Evolutionary conservation across 2,888 invertebrate species (phyloP), one percentile per base, ranked within the genome.

Genomic region (Agrochola lota): DNA sequence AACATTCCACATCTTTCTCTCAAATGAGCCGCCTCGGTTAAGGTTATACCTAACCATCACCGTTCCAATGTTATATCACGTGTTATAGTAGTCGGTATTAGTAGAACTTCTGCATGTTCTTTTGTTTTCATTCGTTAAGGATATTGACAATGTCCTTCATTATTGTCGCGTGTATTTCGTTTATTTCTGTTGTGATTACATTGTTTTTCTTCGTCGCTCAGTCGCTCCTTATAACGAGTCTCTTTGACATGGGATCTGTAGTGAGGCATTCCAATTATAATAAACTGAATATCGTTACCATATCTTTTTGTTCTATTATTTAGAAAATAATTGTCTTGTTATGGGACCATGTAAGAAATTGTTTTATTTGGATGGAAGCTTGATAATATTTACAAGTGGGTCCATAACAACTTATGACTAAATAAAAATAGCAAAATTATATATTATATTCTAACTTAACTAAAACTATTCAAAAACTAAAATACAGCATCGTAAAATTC

Each of bases 131-230:
- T 62, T 74, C 15, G 40, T 64, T 77, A 70, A 60, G 26, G 30
- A 67, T 75, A 67, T 62, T 60, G 49, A 46, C 26, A 63, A 46
- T 71, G 62, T 69, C 43, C 35, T 74, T 71, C 52, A 52, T 69
- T 79, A 66, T 75, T 74, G 63, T 62, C 15, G 40, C n/a, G 46
- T 59, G 15, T 77, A 30, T 78, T 49, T 72, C 26, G 4, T 78
- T 70, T 77, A 6, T 20, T 46, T 73, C 46, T n/a, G 60, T 55
- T 67, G 59, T 35, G 62, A 74, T 64, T n/a, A 69, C 57, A 43
- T 69, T 80, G 9, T 52, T 69, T 76, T 69, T 60, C 57, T 60
- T 40, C 49, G 12, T 71, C 23, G 15, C 43, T 52, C 15, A 46
- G 12, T 71, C 2, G 17, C 43, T 57, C 2, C 30, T 59, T 59